These are phyloP conservation scores for Scomber scombrus DNA, from an alignment of 2,113 vertebrate genomes.

Conservation along the genomic window DNA sequence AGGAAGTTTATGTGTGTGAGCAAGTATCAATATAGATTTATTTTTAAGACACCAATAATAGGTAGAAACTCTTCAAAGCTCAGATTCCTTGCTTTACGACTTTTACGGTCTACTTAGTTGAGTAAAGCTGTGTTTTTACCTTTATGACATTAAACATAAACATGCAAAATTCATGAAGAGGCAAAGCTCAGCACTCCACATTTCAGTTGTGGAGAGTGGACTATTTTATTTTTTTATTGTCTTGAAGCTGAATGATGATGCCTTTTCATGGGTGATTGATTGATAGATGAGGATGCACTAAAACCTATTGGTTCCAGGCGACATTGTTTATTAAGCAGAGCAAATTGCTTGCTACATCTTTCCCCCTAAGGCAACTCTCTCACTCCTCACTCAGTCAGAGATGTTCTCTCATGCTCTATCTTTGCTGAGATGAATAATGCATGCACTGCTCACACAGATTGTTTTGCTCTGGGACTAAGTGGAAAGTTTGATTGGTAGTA, in stretches of 20 bases:
- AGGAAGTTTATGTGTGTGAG: slow-evolving; percentile 13
- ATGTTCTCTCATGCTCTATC: slow-evolving; percentile 46
- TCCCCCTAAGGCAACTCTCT: slow-evolving; percentile 54
- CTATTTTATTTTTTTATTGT: not conserved
- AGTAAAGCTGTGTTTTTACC: slow-evolving; percentile 10
- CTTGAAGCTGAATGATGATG: slow-evolving; percentile 21
- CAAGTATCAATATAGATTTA: not conserved
- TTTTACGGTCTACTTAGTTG: not conserved
- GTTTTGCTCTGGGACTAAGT: slow-evolving; percentile 77
- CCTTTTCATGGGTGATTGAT: slow-evolving; percentile 54
- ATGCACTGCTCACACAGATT: slow-evolving; percentile 64
- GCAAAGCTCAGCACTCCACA: slow-evolving; percentile 24
- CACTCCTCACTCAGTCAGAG: slow-evolving; percentile 42
- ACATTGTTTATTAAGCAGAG: slow-evolving; percentile 78
- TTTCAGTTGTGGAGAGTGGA: not conserved
- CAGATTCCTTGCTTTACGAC: not conserved
- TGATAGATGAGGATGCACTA: slow-evolving; percentile 54
- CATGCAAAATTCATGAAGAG: slow-evolving; percentile 37
- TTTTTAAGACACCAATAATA: slow-evolving; percentile 17
- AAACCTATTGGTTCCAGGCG: slow-evolving; percentile 61
- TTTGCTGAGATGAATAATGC: slow-evolving; percentile 73
- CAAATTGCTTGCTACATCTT: slow-evolving; percentile 73
- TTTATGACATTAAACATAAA: slow-evolving; percentile 19
- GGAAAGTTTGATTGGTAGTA: slow-evolving; percentile 72
- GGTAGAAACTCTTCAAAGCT: not conserved